These are phyloP conservation scores for Chitala chitala DNA, from an alignment of 2,113 vertebrate species.

Conservation along the genomic window DNA sequence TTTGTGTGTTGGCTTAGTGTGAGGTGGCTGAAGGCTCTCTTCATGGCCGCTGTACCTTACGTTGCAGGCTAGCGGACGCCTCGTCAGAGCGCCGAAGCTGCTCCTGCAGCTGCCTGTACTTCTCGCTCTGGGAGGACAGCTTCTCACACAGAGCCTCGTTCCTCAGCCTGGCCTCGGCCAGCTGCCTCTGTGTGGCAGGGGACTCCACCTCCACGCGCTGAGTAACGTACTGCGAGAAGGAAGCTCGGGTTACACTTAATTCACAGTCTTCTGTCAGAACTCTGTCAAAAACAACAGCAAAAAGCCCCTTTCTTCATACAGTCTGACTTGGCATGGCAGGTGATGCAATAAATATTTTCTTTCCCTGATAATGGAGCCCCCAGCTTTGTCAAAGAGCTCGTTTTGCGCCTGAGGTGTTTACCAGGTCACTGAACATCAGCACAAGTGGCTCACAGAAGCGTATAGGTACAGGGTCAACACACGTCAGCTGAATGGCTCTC, in stretches of 20 bases:
- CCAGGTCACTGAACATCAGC: slow-evolving; percentile 1
- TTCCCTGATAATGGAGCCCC: no score
- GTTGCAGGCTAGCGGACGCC: slow-evolving; percentile 60
- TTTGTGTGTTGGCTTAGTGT: no score
- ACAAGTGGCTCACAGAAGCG: not conserved
- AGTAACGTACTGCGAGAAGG: slow-evolving; percentile 57
- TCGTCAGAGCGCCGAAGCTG: slow-evolving; percentile 65
- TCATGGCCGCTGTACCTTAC: slow-evolving; percentile 59
- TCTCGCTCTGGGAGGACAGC: slow-evolving; percentile 58
- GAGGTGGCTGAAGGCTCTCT: no score
- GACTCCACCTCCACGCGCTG: slow-evolving; percentile 68
- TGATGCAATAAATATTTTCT: no score
- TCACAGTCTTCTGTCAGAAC: not conserved
- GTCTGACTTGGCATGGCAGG: no score
- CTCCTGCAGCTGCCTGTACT: slow-evolving; percentile 64
- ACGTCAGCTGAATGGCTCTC: not conserved
- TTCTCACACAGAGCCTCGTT: slow-evolving; percentile 58
- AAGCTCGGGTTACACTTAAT: not conserved
- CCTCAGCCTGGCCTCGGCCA: slow-evolving; percentile 59
- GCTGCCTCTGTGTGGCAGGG: slow-evolving; percentile 52
- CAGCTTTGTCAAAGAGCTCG: not conserved
- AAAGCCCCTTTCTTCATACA: no score
- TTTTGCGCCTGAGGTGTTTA: not conserved
- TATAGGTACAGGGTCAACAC: not conserved
- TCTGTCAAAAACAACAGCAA: no score